A percentile compares a stretch with the other conserved stretches of the same genome.
Evolutionary conservation across 2,888 invertebrate species (phyloP).

Genomic region (Lypha dubia): DNA sequence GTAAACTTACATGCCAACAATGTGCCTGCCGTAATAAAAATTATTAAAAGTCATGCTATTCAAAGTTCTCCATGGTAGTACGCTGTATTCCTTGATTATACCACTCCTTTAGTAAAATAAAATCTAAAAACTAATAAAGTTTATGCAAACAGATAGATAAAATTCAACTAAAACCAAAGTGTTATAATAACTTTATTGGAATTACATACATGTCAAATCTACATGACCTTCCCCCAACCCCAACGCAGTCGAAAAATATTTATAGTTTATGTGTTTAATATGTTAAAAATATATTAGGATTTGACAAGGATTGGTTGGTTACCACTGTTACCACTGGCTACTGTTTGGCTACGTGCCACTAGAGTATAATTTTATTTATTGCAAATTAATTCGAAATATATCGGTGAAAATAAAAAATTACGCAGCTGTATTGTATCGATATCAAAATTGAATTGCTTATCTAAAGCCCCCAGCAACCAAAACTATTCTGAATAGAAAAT

Average conservation of each 20-base stretch:
- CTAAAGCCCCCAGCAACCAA: conserved; percentile 29
- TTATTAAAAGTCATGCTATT: conserved; percentile 48
- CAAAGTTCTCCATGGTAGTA: not conserved
- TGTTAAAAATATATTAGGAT: conserved; percentile 46
- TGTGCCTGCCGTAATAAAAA: conserved; percentile 8
- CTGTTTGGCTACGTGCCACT: conserved; percentile 19
- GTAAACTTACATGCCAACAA: not conserved
- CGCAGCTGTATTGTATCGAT: conserved; percentile 42
- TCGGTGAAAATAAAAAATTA: conserved; percentile 32
- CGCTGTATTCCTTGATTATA: conserved; percentile 1
- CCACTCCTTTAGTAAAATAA: conserved; percentile 32
- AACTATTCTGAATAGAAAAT: not conserved
- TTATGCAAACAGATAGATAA: conserved; percentile 47
- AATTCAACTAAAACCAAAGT: conserved; percentile 25
- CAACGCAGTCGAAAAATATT: not conserved
- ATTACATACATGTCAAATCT: conserved; percentile 51
- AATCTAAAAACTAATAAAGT: conserved; percentile 35
- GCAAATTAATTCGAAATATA: conserved; percentile 36
- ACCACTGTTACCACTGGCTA: conserved; percentile 17
- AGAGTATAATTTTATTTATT: conserved; percentile 4
- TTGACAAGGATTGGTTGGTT: conserved; percentile 56
- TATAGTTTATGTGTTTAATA: conserved; percentile 23
- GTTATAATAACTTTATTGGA: conserved; percentile 55
- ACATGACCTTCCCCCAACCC: not conserved
- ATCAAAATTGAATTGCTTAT: conserved; percentile 2